Percentiles rank a stretch among this genome's conserved stretches.
Conservation (phyloP, 2,888 invertebrate species). For the Lathronympha strigana region DNA sequence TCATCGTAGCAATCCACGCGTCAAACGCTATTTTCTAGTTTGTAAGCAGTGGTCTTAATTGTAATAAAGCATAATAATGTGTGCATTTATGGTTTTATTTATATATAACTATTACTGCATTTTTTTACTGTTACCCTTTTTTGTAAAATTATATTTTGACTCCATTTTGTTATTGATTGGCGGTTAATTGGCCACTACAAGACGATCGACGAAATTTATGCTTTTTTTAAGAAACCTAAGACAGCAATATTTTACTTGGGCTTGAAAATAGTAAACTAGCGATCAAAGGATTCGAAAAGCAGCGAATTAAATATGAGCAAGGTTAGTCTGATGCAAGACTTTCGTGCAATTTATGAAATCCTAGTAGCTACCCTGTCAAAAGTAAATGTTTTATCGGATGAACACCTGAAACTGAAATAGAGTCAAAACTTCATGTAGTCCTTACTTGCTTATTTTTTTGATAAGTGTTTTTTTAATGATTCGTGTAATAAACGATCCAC, state of each 20-base stretch:
- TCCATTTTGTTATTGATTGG: slow-evolving; percentile 45
- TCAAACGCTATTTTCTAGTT: slow-evolving; percentile 58
- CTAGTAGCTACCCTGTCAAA: slow-evolving; percentile 20
- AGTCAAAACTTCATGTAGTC: background rate
- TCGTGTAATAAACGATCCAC: background rate
- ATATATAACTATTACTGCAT: slow-evolving; percentile 46
- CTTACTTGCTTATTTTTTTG: background rate
- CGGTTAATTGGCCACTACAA: slow-evolving; percentile 68
- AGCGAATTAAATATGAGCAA: slow-evolving; percentile 19
- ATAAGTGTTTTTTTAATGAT: background rate
- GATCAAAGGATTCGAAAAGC: slow-evolving; percentile 19
- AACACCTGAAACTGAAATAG: slow-evolving; percentile 18
- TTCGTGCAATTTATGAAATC: slow-evolving; percentile 16
- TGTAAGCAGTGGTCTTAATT: slow-evolving; percentile 59
- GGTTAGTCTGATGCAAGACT: slow-evolving; percentile 35
- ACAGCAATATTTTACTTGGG: slow-evolving; percentile 63
- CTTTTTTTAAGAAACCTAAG: slow-evolving; percentile 58
- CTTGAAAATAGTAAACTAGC: slow-evolving; percentile 52
- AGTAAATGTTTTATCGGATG: slow-evolving; percentile 19
- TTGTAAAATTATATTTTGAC: slow-evolving; percentile 44
- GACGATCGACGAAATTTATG: slow-evolving; percentile 73
- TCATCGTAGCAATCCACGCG: slow-evolving; percentile 54
- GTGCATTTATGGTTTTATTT: slow-evolving; percentile 77
- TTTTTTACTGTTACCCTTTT: slow-evolving; percentile 33
- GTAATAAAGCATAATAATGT: slow-evolving; percentile 66